Conservation (phyloP, 2,797 vertebrate genomes). For the Cyprinella venusta region DNA sequence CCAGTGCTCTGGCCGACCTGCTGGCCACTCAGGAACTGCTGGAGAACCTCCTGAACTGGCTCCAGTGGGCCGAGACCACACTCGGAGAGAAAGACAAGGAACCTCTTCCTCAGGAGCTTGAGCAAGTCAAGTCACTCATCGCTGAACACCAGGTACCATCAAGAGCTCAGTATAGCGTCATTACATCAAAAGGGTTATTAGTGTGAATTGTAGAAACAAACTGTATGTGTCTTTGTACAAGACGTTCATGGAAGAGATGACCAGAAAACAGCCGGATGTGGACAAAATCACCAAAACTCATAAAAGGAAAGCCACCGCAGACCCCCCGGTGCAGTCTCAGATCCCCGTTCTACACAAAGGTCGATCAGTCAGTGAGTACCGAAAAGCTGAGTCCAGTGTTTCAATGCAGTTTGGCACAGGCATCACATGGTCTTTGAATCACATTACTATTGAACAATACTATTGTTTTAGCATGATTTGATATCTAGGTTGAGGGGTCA, state of each 20-base stretch:
- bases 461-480: not conserved
- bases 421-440: not conserved
- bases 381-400: not conserved
- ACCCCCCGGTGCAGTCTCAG: slow-evolving; percentile 86
- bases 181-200: not conserved
- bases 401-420: not conserved
- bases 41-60: slow-evolving; percentile 91
- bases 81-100: slow-evolving; percentile 93
- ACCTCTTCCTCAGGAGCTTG: slow-evolving; percentile 90
- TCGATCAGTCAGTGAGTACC: slow-evolving; percentile 87
- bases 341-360: slow-evolving; percentile 95
- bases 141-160: slow-evolving; percentile 90
- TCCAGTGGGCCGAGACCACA: slow-evolving; percentile 95
- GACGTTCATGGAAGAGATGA: slow-evolving; percentile 99
- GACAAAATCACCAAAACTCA: slow-evolving; percentile 99
- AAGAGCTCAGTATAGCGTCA: not conserved
- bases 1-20: slow-evolving; percentile 85
- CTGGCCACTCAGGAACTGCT: slow-evolving; percentile 90
- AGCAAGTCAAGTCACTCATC: slow-evolving; percentile 94
- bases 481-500: not conserved
- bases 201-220: not conserved
- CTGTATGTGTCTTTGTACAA: slow-evolving; percentile 64
- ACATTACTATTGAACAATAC: not conserved
- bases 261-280: slow-evolving; percentile 98
- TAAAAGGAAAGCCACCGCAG: slow-evolving; percentile 86